These are phyloP conservation scores for Parapsyche elsis DNA, from an alignment of 1,140 invertebrate species.

Conservation along the genomic window DNA sequence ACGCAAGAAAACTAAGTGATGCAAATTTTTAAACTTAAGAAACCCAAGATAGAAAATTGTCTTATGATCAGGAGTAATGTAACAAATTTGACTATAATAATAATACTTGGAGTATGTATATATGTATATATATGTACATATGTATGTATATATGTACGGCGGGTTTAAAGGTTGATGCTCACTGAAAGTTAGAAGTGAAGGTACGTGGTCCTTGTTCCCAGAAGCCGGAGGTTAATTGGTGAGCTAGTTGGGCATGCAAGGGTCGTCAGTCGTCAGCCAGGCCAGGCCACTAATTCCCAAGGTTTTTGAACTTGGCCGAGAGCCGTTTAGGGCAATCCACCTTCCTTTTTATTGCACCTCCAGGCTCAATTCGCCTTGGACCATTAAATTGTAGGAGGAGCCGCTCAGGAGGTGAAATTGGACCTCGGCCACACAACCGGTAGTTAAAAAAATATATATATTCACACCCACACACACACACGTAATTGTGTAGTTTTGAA, in stretches of 20 bases:
- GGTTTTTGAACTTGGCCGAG: conserved; percentile 45
- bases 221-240: conserved; percentile 42
- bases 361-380: conserved; percentile 36
- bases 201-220: neutral
- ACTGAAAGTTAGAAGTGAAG: too few species aligned
- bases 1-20: too few species aligned
- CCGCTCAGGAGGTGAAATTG: conserved; percentile 4
- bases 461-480: neutral
- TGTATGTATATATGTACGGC: too few species aligned
- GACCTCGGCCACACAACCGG: neutral
- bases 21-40: too few species aligned
- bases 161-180: too few species aligned
- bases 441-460: conserved; percentile 13
- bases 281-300: conserved; percentile 35
- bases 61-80: too few species aligned
- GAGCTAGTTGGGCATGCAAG: conserved; percentile 39
- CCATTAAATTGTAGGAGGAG: conserved; percentile 15
- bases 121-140: too few species aligned
- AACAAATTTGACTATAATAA: too few species aligned
- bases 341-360: conserved; percentile 39
- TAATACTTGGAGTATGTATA: too few species aligned
- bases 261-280: conserved; percentile 19
- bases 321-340: conserved; percentile 30
- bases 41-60: too few species aligned
- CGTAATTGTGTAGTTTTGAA: neutral